Evolutionary conservation across 2,888 invertebrate genomes (phyloP), one percentile per base, ranked within the genome.

Genomic region (Pammene aurita): DNA sequence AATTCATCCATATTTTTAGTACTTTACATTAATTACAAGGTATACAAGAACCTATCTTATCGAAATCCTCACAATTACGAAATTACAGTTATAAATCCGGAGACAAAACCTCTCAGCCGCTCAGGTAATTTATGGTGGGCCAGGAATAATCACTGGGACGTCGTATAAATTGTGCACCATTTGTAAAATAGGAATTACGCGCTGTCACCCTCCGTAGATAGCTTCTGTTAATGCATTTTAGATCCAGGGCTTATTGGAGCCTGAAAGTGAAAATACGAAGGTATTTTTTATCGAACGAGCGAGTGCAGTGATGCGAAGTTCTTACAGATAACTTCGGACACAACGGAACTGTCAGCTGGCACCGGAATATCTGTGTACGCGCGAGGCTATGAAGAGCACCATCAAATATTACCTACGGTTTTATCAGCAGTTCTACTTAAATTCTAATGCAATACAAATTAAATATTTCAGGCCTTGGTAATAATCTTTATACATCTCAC

Each of bases 151-250:
- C 92, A 92, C 86, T 76, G 77, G 87, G 89, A 89, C 90, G 91
- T 86, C 90, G 89, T 85, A 92, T 92, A 92, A 92, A 92, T 92
- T 85, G 86, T 88, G 85, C 80, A 81, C 89, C 92, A 90, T 92
- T 92, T 92, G 91, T 91, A 89, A 90, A 92, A 92, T 91, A 89
- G 88, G 90, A 87, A 91, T 91, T 89, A 90, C 89, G 86, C 78
- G 83, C 84, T 87, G 88, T 89, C 89, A 81, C 85, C 85, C 83
- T 77, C 76, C n/a, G 65, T 18, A 68, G 70, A 72, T 69, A 69
- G 58, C 69, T 58, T 62, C 46, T 55, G 61, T 60, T 55, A 64
- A 55, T 69, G 60, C 54, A 38, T 65, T 54, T 54, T 50, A 50
- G 44, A 13, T 46, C 9, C 48, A 26, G 13, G 48, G n/a, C 16